Percentiles rank a stretch among this genome's conserved stretches.
These are phyloP conservation scores for Anhinga anhinga DNA, from an alignment of 2,113 vertebrate species.

Conservation along the genomic window DNA sequence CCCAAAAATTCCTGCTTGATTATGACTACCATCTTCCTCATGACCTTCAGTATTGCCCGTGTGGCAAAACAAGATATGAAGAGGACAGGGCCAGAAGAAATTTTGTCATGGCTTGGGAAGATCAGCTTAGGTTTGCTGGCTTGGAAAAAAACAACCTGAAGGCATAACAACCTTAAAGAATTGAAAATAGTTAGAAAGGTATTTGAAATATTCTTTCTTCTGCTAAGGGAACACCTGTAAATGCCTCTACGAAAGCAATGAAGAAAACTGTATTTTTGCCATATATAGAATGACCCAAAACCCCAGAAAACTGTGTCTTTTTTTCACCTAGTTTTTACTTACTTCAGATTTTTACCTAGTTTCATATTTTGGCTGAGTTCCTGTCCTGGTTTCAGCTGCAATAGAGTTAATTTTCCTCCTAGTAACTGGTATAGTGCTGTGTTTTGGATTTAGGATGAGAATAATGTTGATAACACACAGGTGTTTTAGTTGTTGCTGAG, in stretches of 20 bases:
- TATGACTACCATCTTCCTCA: background rate
- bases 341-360: background rate
- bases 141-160: background rate
- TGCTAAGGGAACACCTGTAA: background rate
- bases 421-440: background rate
- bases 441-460: background rate
- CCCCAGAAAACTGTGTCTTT: background rate
- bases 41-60: background rate
- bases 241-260: background rate
- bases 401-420: background rate
- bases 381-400: background rate
- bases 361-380: background rate
- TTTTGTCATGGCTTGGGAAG: background rate
- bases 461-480: background rate
- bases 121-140: background rate
- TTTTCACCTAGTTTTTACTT: background rate
- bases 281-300: background rate
- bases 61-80: background rate
- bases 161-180: background rate
- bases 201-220: background rate
- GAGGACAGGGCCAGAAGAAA: background rate
- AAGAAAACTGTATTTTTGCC: background rate
- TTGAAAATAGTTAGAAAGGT: background rate
- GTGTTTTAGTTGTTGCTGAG: background rate
- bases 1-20: background rate